Base-by-base conservation (phyloP, 2,888 invertebrate genomes). In the Tortrix viridana region DNA sequence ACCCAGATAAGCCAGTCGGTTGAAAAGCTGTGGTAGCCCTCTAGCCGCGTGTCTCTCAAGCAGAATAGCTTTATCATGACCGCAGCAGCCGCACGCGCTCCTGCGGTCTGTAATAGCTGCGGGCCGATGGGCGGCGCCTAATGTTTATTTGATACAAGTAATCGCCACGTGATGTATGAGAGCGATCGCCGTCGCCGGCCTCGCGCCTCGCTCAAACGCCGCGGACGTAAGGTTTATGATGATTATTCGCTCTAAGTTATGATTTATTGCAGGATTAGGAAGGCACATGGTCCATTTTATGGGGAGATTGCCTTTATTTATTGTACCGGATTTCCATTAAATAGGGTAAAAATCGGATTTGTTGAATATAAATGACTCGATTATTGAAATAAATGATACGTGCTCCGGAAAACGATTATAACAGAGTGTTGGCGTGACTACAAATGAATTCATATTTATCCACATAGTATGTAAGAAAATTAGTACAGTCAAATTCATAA, bases 71-170 rank as follows among this genome's bases (percentile, higher is more conserved):
- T 81, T 83, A 82, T 80, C 79, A 77, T 78, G 85, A 86, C 86
- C 83, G 81, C 76, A 70, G 69, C 76, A 80, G 74, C 76, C 81
- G 74, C 81, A 79, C 75, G 76, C 77, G 81, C 76, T 74, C 78
- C 49, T 19, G 20, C 32, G 61, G 19, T 65, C 69, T 75, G 80
- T 82, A 79, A 82, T 81, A 81, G 81, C 83, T 79, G 80, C 83
- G 75, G 81, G 80, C 80, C 76, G 80, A 81, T 83, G 80, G 73
- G 73, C 77, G 81, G 52, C 56, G 49, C 50, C 63, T 88, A 89
- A 89, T 89, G 87, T 88, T 86, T 89, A 88, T 90, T 90, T 89
- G 88, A 90, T 90, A 87, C 87, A 82, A 85, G 88, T 88, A 89
- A 89, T 89, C 86, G 84, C 79, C 80, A 80, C 85, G 85, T 90